A percentile compares a stretch with the other conserved stretches of the same genome.
These are phyloP conservation scores for Hypomecis atomaria DNA, from an alignment of 2,888 invertebrate species.

Conservation along the genomic window DNA sequence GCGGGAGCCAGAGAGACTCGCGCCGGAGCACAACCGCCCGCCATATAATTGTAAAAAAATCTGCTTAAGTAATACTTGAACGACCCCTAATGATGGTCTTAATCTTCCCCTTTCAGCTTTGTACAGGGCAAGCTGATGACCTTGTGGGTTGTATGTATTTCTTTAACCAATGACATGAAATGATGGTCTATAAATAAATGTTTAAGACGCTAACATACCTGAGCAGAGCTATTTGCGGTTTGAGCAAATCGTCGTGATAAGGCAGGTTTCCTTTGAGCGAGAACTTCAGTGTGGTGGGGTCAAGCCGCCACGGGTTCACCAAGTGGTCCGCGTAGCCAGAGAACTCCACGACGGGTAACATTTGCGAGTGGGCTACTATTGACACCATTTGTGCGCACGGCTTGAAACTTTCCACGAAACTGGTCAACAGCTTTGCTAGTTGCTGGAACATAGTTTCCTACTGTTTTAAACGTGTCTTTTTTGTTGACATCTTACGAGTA, in stretches of 20 bases:
- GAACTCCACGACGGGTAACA: conserved; percentile 97
- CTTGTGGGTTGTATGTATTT: too few species aligned
- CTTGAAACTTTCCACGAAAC: conserved; percentile 96
- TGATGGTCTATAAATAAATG: neutral
- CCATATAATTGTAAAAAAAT: too few species aligned
- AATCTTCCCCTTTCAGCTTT: too few species aligned
- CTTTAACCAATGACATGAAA: neutral
- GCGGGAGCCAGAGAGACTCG: too few species aligned
- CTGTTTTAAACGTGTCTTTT: too few species aligned
- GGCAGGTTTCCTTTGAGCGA: conserved; percentile 90
- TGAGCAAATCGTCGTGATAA: conserved; percentile 93
- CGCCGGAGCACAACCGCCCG: too few species aligned
- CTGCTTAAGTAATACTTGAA: too few species aligned
- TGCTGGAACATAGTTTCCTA: conserved; percentile 82
- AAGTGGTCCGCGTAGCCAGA: conserved; percentile 95
- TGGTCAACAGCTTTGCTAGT: conserved; percentile 92
- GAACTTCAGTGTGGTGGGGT: conserved; percentile 90
- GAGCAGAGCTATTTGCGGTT: conserved; percentile 94
- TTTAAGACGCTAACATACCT: conserved; percentile 87
- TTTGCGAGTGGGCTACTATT: conserved; percentile 94
- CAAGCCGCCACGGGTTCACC: conserved; percentile 96
- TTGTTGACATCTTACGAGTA: too few species aligned
- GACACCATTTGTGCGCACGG: conserved; percentile 98
- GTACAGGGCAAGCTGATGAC: too few species aligned
- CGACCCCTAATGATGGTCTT: too few species aligned